Evolutionary conservation across 2,797 vertebrate species (phyloP), one percentile per base, ranked within the genome.

Genomic region (Erithacus rubecula): DNA sequence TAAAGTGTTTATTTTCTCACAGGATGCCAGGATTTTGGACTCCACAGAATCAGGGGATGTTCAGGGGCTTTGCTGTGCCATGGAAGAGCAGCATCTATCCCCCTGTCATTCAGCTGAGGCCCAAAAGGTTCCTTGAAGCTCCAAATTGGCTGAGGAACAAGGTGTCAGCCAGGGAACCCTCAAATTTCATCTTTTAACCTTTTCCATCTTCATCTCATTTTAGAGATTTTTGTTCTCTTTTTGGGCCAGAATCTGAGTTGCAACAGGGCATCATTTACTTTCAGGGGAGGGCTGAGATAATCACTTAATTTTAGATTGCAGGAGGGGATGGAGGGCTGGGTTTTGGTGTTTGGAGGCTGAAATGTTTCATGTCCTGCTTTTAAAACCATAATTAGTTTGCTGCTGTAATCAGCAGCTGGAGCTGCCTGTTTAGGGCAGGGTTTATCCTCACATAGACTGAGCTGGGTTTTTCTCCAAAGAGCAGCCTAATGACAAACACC

Each of bases 141-240:
- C 24, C 3, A 4, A 3, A 53, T 0, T 10, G 2, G 47, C 44
- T 51, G 32, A 26, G 32, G 43, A 68, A 49, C 2, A 6, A 47
- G 29, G 13, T 21, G 32, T 18, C 63, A 67, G 41, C 10, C 53
- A 49, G 20, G 12, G 22, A 46, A 19, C 12, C 39, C 37, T n/a
- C 3, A 0, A 20, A 32, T n/a, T 58, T 30, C 5, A 15, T 17
- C 30, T 41, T 52, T 55, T 20, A 69, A 58, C 11, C 7, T 78
- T 70, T 55, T 63, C 5, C 17, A 70, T 30, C 22, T 47, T 55
- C 13, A 46, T 53, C 29, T 62, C 15, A 32, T 41, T 70, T 19
- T 43, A 49, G 41, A 5, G 15, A 12, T 36, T 89, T 87, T 70
- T 34, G 4, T 58, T 63, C 39, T 53, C 26, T 27, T 80, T 74